Conservation (phyloP, 1,140 invertebrate species). For the Hyles euphorbiae region DNA sequence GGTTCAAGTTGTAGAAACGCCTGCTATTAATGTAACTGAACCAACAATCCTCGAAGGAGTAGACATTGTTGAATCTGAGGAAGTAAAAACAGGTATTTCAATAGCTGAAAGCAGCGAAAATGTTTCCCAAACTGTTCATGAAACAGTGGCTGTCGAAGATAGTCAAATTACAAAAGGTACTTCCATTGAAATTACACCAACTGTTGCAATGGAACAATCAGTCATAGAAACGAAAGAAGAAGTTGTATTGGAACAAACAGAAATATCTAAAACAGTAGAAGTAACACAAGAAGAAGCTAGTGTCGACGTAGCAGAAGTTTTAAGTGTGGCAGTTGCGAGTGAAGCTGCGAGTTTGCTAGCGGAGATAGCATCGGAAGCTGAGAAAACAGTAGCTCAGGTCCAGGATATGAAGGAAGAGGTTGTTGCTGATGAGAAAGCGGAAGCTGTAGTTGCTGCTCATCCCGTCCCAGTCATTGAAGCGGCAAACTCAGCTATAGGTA, state of each 20-base stretch:
- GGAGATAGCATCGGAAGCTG: not conserved
- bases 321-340: not conserved
- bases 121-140: not conserved
- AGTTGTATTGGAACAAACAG: too few species aligned
- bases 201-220: too few species aligned
- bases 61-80: not conserved
- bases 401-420: too few species aligned
- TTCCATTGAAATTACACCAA: too few species aligned
- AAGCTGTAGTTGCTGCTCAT: conserved; percentile 1
- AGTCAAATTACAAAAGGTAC: not conserved
- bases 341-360: too few species aligned
- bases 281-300: not conserved
- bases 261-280: too few species aligned
- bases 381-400: too few species aligned
- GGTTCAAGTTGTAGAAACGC: not conserved
- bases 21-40: not conserved
- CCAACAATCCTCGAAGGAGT: not conserved
- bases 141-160: not conserved
- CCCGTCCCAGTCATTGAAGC: not conserved
- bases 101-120: not conserved
- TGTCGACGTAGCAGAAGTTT: not conserved
- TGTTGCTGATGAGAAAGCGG: not conserved
- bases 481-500: not conserved
- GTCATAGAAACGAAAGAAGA: too few species aligned
- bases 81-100: not conserved